These are phyloP conservation scores for Pseudois nayaur DNA, from an alignment of 2,113 vertebrate genomes.

Conservation along the genomic window DNA sequence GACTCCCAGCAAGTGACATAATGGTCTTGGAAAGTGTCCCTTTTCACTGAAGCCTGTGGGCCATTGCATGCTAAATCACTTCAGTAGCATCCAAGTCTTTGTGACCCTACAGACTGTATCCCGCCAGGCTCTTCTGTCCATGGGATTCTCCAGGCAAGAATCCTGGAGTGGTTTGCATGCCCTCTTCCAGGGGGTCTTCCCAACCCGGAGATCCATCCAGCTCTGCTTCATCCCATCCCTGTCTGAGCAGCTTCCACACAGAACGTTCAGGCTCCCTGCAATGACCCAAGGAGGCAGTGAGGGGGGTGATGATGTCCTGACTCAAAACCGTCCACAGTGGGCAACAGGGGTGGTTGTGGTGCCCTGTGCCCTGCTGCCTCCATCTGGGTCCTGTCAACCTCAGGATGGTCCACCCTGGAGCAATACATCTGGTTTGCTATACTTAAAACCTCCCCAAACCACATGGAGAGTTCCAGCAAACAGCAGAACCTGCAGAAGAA, in stretches of 20 bases:
- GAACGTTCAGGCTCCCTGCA: background rate
- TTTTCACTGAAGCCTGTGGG: background rate
- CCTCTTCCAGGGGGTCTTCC: background rate
- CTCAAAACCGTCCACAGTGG: background rate
- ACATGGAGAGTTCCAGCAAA: background rate
- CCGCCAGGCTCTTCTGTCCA: background rate
- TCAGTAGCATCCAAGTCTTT: background rate
- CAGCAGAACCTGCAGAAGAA: background rate
- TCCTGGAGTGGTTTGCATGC: background rate
- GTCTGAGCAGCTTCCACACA: background rate
- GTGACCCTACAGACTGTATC: background rate
- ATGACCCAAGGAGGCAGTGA: background rate
- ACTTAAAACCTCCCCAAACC: background rate
- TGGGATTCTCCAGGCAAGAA: background rate
- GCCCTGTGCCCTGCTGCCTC: fast-evolving
- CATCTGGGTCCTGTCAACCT: background rate
- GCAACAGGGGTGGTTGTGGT: background rate
- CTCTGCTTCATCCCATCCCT: background rate
- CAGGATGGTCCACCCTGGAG: background rate
- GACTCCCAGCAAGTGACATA: background rate
- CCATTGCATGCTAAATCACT: background rate
- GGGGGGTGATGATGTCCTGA: fast-evolving
- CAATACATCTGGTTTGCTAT: background rate
- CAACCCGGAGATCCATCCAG: background rate
- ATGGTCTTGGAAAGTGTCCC: background rate